Base-by-base conservation (phyloP, 2,888 invertebrate species). In the Brenthis ino region DNA sequence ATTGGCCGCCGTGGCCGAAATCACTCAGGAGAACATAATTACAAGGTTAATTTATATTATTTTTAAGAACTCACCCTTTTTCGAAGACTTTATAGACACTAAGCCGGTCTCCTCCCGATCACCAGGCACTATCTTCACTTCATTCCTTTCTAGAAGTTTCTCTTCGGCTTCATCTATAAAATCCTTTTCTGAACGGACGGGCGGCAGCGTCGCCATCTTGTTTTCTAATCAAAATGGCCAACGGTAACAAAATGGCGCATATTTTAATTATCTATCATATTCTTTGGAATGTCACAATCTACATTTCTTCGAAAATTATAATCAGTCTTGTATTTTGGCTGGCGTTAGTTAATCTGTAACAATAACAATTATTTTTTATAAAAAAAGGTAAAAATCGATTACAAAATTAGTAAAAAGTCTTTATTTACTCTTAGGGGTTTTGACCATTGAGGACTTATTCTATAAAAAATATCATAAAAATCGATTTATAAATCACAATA, bases 11-110 rank as follows among this genome's bases (percentile, higher is more conserved):
- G 28, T 28, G 28, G 28, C 28, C 28, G 28, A 28, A 28, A 28
- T 28, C 4, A 5, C 0, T 28, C 28, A 5, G 28, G 5, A 28
- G 28, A 5, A 28, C 28, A 28, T 4, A 5, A 28, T 4, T 28
- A 28, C 4, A 28, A 28, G 28, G 28, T 4, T 4, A 28, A 28
- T 4, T 28, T 28, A 28, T 28, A 28, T 28, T 28, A 28, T 28
- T 28, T 28, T 4, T 28, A 28, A 60, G 12, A 6, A n/a, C 82
- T 79, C n/a, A 92, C 92, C 92, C 84, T 91, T 92, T 72, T 92
- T 92, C 1, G 90, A 90, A 53, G 90, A 88, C 75, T 91, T 91
- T 1, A 82, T 82, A 0, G 89, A 78, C 6, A 87, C 69, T 28
- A 83, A 14, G 0, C 79, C 83, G 0, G 79, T 83, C 6, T 86